Percentiles rank a stretch among this genome's conserved stretches.
phyloP scores from a whole-genome alignment of 2,113 vertebrate genomes.

The Petaurus breviceps region DNA sequence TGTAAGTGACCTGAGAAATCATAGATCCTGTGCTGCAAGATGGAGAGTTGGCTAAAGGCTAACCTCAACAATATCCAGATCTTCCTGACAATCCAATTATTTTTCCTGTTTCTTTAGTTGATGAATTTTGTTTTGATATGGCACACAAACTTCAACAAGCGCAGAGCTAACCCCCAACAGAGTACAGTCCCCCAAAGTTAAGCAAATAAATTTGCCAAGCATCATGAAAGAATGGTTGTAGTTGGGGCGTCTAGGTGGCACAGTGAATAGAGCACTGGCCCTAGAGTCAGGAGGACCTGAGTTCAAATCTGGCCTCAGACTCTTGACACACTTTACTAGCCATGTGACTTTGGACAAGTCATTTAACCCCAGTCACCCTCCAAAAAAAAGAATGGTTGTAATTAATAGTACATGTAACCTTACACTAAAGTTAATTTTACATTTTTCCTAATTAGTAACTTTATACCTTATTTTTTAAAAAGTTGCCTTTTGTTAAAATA shows the following conservation, averaged over 20 bases:
- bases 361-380: too few relatives aligned
- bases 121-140: background rate
- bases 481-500: background rate
- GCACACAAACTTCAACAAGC: background rate
- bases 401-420: background rate
- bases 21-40: background rate
- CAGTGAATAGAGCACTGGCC: too few relatives aligned
- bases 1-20: background rate
- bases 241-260: too few relatives aligned
- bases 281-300: too few relatives aligned
- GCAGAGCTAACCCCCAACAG: background rate
- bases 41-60: background rate
- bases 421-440: background rate
- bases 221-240: background rate
- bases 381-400: background rate
- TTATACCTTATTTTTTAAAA: background rate
- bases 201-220: background rate
- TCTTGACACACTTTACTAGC: too few relatives aligned
- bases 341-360: too few relatives aligned
- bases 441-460: background rate
- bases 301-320: too few relatives aligned
- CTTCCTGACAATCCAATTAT: background rate
- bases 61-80: background rate
- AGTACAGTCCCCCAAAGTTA: background rate
- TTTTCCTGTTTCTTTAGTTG: background rate